phyloP scores from a whole-genome alignment of 1,140 invertebrate species.

The Solen grandis region DNA sequence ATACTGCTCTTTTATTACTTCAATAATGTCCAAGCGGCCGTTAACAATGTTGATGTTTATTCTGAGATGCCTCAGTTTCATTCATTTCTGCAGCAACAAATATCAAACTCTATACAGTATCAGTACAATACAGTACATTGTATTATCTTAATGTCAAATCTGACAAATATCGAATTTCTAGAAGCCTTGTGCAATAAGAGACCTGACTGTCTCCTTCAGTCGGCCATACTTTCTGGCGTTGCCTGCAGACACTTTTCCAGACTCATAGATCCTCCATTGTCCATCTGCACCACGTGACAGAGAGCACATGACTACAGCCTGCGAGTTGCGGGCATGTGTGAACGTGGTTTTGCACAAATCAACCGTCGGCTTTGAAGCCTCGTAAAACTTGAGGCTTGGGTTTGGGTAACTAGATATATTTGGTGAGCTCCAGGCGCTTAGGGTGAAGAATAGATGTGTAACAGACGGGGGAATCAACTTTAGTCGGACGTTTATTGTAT shows the following conservation, averaged over 20 bases:
- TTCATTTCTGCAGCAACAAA: no score
- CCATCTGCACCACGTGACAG: conserved; percentile 54
- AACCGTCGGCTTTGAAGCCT: conserved; percentile 52
- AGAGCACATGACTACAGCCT: conserved; percentile 70
- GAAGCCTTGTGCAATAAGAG: conserved; percentile 53
- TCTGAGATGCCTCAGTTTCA: no score
- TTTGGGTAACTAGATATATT: conserved; percentile 63
- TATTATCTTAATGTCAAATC: no score
- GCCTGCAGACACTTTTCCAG: conserved; percentile 63
- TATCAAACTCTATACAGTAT: no score
- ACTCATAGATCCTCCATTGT: conserved; percentile 65
- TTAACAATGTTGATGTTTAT: no score
- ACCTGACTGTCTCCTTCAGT: conserved; percentile 43
- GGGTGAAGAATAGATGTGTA: conserved; percentile 65
- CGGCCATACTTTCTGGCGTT: conserved; percentile 62
- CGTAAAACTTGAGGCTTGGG: conserved; percentile 67
- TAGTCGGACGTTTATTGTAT: conserved; percentile 63
- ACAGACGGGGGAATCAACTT: conserved; percentile 59
- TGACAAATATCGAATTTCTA: no score
- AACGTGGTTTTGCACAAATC: conserved; percentile 67
- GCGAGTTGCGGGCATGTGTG: conserved; percentile 55
- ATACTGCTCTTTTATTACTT: no score
- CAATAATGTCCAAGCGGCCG: no score
- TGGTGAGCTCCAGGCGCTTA: conserved; percentile 66
- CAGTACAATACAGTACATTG: no score